Evolutionary conservation across 1,140 invertebrate species (phyloP), one percentile per base, ranked within the genome.

Genomic region (Zophobas morio): DNA sequence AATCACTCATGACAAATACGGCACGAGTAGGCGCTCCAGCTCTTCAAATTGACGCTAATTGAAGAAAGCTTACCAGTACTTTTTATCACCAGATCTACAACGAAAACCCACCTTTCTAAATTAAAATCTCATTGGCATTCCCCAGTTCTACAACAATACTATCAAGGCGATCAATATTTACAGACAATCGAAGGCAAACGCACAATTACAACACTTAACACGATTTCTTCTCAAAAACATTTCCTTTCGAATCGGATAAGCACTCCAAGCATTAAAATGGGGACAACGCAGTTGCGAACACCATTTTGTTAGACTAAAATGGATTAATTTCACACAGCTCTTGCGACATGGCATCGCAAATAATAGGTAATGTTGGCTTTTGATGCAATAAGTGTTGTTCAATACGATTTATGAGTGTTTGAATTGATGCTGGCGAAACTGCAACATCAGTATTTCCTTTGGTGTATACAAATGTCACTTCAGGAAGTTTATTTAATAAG

Each of bases 111-210:
- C 39, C 39, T 66, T 66, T 66, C 60, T 66, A 66, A 66, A 60
- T 5, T 39, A 37, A 20, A 46, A 6, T 60, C 36, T 39, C 34
- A 39, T 60, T 60, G 56, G 36, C 56, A 60, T 60, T 60, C 56
- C 56, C 34, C 1, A n/a, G 56, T 51, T 6, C 20, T 39, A 20
- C 20, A 33, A 2, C 49, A 51, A 20, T 51, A 20, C n/a, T 51
- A 51, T 20, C 60, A 66, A 66, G 60, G 60, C 42, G 60, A 66
- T 66, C 60, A 66, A 33, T 66, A 40, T 66, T 66, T 66, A 20
- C 60, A 42, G 60, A 66, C 60, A 66, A 66, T 66, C 60, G 60
- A 66, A 66, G 60, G 60, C 60, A 66, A 66, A 42, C 60, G n/a
- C 49, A 57, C 34, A 66, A 66, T 66, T 66, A 66, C 56, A 60